Evolutionary conservation across 2,113 vertebrate species (phyloP).

Genomic region (Paramormyrops kingsleyae): DNA sequence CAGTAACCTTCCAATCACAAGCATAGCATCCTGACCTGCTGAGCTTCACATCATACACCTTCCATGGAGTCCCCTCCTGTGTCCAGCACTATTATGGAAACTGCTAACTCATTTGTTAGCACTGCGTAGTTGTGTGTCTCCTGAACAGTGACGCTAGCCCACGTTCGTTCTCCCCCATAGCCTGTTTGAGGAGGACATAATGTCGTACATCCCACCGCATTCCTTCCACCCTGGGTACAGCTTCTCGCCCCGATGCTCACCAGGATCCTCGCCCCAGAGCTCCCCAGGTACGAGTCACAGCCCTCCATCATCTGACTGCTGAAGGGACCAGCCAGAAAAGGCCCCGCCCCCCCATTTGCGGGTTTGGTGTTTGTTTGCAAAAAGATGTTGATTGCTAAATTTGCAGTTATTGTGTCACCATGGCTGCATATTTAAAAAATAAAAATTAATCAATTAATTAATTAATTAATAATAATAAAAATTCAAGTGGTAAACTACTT

Average conservation of each 20-base stretch:
- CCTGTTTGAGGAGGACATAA: slow-evolving; percentile 96
- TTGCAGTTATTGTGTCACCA: neutral
- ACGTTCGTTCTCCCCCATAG: slow-evolving; percentile 48
- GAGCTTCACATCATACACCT: neutral
- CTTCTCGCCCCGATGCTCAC: slow-evolving; percentile 93
- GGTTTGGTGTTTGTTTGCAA: neutral
- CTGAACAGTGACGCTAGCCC: neutral
- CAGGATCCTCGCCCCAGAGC: slow-evolving; percentile 89
- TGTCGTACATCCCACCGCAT: slow-evolving; percentile 85
- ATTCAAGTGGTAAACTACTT: neutral
- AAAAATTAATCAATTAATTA: neutral
- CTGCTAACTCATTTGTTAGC: neutral
- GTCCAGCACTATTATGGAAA: neutral
- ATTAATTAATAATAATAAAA: neutral
- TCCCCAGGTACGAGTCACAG: slow-evolving; percentile 74
- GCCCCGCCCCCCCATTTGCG: neutral
- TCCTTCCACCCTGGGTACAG: slow-evolving; percentile 82
- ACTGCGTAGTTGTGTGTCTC: neutral
- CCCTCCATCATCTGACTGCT: neutral
- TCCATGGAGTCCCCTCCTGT: neutral
- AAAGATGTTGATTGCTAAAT: neutral
- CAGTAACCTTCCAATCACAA: neutral
- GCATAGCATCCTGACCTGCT: neutral
- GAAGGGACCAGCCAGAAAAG: neutral
- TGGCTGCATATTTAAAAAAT: neutral